These are phyloP conservation scores for Mobula hypostoma DNA, from an alignment of 2,113 vertebrate genomes.

Conservation along the genomic window DNA sequence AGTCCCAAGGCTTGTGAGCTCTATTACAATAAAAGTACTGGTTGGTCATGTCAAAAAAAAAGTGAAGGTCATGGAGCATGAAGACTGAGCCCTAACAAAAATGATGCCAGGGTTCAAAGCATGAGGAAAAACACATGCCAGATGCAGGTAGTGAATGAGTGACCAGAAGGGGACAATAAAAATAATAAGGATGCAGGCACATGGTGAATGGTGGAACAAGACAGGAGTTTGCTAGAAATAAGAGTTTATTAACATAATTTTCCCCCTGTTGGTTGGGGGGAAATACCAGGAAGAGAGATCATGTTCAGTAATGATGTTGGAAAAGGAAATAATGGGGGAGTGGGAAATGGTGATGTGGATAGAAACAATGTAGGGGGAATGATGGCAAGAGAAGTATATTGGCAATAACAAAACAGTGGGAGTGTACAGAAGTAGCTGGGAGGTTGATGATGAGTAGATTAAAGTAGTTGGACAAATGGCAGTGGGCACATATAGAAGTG, in stretches of 20 bases:
- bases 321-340: too few relatives aligned
- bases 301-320: too few relatives aligned
- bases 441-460: too few relatives aligned
- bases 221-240: not conserved
- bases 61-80: not conserved
- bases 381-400: too few relatives aligned
- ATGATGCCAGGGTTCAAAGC: not conserved
- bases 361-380: too few relatives aligned
- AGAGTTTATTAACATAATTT: not conserved
- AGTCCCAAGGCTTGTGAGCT: not conserved
- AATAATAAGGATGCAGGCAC: not conserved
- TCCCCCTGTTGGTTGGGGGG: too few relatives aligned
- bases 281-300: too few relatives aligned
- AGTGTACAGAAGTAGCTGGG: too few relatives aligned
- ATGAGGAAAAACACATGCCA: not conserved
- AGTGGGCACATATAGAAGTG: too few relatives aligned
- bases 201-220: not conserved
- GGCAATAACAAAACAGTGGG: too few relatives aligned
- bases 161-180: not conserved
- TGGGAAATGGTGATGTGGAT: too few relatives aligned
- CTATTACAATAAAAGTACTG: not conserved
- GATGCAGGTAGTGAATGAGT: not conserved
- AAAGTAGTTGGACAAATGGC: too few relatives aligned
- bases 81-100: not conserved
- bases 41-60: not conserved